These are phyloP conservation scores for Himalopsyche anomala DNA, from an alignment of 2,888 invertebrate genomes.

Conservation along the genomic window DNA sequence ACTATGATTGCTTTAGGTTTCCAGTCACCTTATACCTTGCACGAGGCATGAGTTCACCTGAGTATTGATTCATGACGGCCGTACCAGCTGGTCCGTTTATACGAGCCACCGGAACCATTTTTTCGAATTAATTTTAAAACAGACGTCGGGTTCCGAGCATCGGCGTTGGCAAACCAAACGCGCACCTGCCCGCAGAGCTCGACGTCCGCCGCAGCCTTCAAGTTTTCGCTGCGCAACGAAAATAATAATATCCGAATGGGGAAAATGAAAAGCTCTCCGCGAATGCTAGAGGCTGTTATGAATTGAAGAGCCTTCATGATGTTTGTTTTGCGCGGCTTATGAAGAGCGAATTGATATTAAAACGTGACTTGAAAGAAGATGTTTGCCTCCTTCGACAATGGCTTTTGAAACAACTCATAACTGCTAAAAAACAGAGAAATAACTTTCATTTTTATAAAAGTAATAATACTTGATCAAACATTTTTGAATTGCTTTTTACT, in stretches of 20 bases:
- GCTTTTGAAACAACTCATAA: constrained; percentile 20
- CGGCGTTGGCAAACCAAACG: constrained; percentile 33
- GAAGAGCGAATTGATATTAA: constrained; percentile 27
- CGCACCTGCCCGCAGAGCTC: constrained; percentile 45
- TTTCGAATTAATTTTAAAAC: constrained; percentile 53
- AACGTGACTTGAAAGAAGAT: constrained; percentile 43
- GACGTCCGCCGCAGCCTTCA: neutral
- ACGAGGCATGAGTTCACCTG: constrained; percentile 34
- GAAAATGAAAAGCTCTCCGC: neutral
- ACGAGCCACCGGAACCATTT: constrained; percentile 48
- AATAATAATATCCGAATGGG: constrained; percentile 37
- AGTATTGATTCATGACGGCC: constrained; percentile 59
- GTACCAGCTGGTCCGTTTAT: constrained; percentile 60
- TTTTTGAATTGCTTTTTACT: too few relatives aligned
- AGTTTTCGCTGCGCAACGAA: constrained; percentile 11
- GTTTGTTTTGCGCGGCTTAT: constrained; percentile 39
- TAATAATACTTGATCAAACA: too few relatives aligned
- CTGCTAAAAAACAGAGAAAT: neutral
- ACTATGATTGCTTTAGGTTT: neutral
- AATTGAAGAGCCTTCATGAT: constrained; percentile 40
- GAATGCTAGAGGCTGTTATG: constrained; percentile 27
- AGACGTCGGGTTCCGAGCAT: constrained; percentile 12
- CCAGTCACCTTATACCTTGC: constrained; percentile 17
- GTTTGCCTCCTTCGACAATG: constrained; percentile 17
- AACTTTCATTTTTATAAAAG: too few relatives aligned